A percentile compares a stretch with the other conserved stretches of the same genome.
Evolutionary conservation across 2,113 vertebrate species (phyloP).

Genomic region (Catharus fuscescens): DNA sequence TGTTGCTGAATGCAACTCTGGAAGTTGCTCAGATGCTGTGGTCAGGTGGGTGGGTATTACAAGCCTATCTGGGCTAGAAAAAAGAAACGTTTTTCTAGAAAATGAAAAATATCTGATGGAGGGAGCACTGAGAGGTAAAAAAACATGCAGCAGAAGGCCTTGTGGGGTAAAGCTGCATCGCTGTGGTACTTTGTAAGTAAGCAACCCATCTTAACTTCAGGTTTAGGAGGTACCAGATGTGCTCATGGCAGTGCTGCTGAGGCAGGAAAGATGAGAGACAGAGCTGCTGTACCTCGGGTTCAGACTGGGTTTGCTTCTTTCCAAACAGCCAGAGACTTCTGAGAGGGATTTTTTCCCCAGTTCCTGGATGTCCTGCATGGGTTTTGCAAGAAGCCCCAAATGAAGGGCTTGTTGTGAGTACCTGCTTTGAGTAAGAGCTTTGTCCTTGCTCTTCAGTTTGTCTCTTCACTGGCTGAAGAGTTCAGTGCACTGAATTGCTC

Average conservation of each 20-base stretch:
- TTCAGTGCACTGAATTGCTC: neutral
- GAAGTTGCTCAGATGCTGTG: slow-evolving; percentile 11
- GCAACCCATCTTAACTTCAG: neutral
- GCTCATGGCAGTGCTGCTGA: neutral
- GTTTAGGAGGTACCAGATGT: neutral
- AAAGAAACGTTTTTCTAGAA: neutral
- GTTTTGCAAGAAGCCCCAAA: neutral
- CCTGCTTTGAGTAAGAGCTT: neutral
- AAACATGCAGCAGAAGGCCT: neutral
- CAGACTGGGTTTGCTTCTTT: neutral
- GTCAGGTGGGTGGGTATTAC: neutral
- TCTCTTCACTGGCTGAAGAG: neutral
- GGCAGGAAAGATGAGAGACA: neutral
- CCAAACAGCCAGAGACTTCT: neutral
- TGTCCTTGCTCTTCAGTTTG: neutral
- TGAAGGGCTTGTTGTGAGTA: neutral
- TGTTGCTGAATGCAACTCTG: neutral
- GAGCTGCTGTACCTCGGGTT: neutral
- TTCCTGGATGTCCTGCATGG: neutral
- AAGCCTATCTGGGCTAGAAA: neutral
- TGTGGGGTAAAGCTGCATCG: neutral
- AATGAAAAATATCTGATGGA: neutral
- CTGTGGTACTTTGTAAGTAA: neutral
- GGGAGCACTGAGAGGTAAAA: neutral
- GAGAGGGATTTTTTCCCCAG: neutral